These are phyloP conservation scores for Propithecus perrieri DNA, from an alignment of 2,797 vertebrate species.

Conservation along the genomic window DNA sequence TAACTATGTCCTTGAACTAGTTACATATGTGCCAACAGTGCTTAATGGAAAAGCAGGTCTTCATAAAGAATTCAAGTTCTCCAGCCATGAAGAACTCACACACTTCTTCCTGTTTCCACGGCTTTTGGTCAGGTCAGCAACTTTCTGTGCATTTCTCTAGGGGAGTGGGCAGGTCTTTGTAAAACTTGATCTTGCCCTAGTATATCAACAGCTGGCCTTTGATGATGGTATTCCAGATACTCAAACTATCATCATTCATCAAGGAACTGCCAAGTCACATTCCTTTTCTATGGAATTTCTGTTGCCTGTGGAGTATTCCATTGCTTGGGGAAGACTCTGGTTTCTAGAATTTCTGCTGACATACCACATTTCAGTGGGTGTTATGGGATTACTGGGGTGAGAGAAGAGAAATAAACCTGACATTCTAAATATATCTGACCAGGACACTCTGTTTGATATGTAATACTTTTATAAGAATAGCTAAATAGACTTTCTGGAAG, in stretches of 20 bases:
- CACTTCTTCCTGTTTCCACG: rapidly evolving
- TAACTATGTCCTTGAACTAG: not conserved
- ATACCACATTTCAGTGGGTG: not conserved
- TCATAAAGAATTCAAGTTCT: not conserved
- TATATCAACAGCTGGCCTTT: not conserved
- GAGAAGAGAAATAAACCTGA: not conserved
- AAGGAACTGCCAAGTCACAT: not conserved
- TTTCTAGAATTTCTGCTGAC: not conserved
- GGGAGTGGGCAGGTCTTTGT: not conserved
- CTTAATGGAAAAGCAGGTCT: not conserved
- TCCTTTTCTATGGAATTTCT: conserved; percentile 33
- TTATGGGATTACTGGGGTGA: not conserved
- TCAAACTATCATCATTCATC: not conserved
- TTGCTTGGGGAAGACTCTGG: not conserved
- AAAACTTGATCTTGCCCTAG: not conserved
- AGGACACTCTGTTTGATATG: not conserved
- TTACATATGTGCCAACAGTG: too few relatives aligned
- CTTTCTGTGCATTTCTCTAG: not conserved
- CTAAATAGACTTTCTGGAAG: not conserved
- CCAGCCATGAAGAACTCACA: not conserved
- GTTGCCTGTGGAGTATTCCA: not conserved
- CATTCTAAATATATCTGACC: not conserved
- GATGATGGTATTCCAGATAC: not conserved
- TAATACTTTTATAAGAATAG: not conserved
- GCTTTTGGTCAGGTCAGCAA: not conserved